Percentiles rank a stretch among this genome's conserved stretches.
Evolutionary conservation across 2,797 vertebrate genomes (phyloP).

Genomic region (Acestrorhynchus altus): DNA sequence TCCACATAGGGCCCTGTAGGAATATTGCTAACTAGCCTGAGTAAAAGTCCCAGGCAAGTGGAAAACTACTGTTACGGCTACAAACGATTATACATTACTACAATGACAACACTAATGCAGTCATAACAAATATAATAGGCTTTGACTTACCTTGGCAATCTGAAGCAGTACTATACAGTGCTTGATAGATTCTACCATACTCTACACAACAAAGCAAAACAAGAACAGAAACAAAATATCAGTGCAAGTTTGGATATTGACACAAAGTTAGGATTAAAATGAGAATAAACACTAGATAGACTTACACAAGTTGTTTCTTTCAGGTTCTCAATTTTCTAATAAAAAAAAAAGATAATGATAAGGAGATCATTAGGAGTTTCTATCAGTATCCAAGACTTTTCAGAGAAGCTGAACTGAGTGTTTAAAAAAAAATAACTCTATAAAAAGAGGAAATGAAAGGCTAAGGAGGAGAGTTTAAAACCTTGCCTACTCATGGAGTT

Average conservation of each 20-base stretch:
- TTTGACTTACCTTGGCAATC: slow-evolving; percentile 99
- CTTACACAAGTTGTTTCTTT: slow-evolving; percentile 99
- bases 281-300: slow-evolving; percentile 60
- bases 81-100: slow-evolving; percentile 43
- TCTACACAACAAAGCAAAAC: slow-evolving; percentile 84
- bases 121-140: slow-evolving; percentile 37
- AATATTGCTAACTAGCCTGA: slow-evolving; percentile 34
- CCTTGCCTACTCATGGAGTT: neutral
- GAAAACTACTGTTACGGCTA: slow-evolving; percentile 41
- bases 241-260: neutral
- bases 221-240: slow-evolving; percentile 60
- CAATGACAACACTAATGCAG: slow-evolving; percentile 43
- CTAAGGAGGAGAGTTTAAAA: slow-evolving; percentile 6
- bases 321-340: slow-evolving; percentile 94
- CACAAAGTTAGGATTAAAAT: no score
- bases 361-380: no score
- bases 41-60: slow-evolving; percentile 45
- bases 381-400: slow-evolving; percentile 11
- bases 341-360: slow-evolving; percentile 43
- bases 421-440: slow-evolving; percentile 17
- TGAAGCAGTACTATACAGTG: slow-evolving; percentile 99
- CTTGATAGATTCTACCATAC: slow-evolving; percentile 99
- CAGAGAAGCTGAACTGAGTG: neutral
- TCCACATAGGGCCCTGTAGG: slow-evolving; percentile 26
- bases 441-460: slow-evolving; percentile 50